Percentiles rank a stretch among this genome's conserved stretches.
Conservation (phyloP, 2,888 invertebrate species). For the Euspilapteryx auroguttella region DNA sequence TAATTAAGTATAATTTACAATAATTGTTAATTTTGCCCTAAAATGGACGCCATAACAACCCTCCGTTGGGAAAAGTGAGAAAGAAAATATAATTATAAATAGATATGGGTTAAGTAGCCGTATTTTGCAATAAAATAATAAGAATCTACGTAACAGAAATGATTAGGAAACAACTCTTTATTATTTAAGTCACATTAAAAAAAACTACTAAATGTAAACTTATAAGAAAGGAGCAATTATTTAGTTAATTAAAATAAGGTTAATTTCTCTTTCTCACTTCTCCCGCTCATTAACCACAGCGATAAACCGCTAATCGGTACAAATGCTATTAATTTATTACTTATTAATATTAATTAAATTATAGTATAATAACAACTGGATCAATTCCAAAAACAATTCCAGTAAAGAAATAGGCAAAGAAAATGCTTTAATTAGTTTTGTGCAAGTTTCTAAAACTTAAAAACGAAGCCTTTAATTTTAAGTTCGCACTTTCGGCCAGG, state of each 20-base stretch:
- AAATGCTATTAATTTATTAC: constrained; percentile 10
- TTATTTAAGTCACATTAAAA: too few relatives aligned
- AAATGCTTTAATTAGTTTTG: too few relatives aligned
- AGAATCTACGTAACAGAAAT: too few relatives aligned
- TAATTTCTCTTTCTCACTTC: neutral
- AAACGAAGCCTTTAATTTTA: too few relatives aligned
- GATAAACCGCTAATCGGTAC: constrained; percentile 12
- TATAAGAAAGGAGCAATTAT: too few relatives aligned
- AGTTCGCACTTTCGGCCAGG: too few relatives aligned
- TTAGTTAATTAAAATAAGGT: neutral
- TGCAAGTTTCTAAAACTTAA: too few relatives aligned
- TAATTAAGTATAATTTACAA: constrained; percentile 60
- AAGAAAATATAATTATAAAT: neutral
- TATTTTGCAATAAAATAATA: too few relatives aligned
- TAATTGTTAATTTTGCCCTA: constrained; percentile 39
- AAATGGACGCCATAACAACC: constrained; percentile 10
- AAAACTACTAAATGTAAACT: too few relatives aligned
- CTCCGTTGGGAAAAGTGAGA: constrained; percentile 9
- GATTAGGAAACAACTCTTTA: too few relatives aligned
- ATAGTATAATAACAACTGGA: constrained; percentile 6
- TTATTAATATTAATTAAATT: constrained; percentile 4
- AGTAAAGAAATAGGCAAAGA: neutral
- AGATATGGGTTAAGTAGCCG: too few relatives aligned
- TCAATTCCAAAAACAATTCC: constrained; percentile 8
- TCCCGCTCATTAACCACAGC: constrained; percentile 8